Percentiles rank a stretch among this genome's conserved stretches.
phyloP scores from a whole-genome alignment of 2,113 vertebrate species.

The Gallinago media region DNA sequence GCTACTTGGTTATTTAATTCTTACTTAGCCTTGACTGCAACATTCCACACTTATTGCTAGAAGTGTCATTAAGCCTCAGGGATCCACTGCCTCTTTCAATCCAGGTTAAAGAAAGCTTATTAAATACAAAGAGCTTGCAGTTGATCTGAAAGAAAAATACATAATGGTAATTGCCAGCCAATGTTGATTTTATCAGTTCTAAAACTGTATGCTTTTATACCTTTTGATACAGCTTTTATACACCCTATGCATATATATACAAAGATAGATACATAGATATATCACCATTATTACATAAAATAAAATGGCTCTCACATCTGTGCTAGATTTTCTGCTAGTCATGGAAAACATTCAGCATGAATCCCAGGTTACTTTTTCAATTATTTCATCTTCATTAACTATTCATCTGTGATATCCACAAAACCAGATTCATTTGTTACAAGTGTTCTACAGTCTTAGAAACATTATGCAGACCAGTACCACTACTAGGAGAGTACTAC shows the following conservation, averaged over 20 bases:
- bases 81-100: slow-evolving; percentile 83
- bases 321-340: not conserved
- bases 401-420: not conserved
- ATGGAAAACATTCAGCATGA: not conserved
- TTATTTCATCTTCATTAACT: not conserved
- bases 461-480: not conserved
- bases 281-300: not conserved
- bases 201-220: not conserved
- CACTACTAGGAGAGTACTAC: not conserved
- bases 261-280: not conserved
- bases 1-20: not conserved
- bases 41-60: slow-evolving; percentile 65
- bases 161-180: not conserved
- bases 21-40: slow-evolving; percentile 84
- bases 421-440: not conserved
- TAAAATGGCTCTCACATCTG: not conserved
- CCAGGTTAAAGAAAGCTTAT: slow-evolving; percentile 80
- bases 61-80: slow-evolving; percentile 83
- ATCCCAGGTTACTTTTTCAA: not conserved
- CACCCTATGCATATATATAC: not conserved
- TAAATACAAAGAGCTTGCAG: slow-evolving; percentile 85
- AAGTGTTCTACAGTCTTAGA: not conserved
- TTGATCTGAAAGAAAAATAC: slow-evolving; percentile 78
- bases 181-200: not conserved
- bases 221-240: not conserved